Conservation (phyloP, 2,113 vertebrate species). For the Plecturocebus donacophilus region DNA sequence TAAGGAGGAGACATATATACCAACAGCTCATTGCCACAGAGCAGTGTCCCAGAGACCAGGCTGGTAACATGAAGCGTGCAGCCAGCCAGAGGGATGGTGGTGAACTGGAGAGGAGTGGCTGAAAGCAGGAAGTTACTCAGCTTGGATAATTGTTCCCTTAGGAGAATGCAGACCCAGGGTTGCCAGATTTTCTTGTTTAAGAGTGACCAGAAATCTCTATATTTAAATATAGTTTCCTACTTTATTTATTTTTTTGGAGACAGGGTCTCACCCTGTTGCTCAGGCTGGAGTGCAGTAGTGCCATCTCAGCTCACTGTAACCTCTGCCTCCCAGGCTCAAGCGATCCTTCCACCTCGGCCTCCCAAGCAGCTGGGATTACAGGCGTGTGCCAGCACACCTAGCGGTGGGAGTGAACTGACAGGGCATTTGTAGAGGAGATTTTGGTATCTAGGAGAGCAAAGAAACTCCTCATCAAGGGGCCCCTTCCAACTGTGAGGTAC, state of each 20-base stretch:
- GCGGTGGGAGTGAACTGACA: not conserved
- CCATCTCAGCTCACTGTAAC: not conserved
- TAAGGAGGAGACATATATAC: not conserved
- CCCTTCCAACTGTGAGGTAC: not conserved
- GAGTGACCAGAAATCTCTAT: not conserved
- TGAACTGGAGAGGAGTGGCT: not conserved
- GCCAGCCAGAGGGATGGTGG: too few species aligned
- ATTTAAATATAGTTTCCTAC: constrained; percentile 12
- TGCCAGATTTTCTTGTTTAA: constrained; percentile 8
- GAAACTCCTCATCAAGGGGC: not conserved
- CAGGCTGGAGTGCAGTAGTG: not conserved
- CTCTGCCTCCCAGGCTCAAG: rapidly evolving
- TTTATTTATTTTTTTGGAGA: not conserved
- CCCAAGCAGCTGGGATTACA: not conserved
- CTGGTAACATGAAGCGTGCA: not conserved
- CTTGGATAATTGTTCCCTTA: not conserved
- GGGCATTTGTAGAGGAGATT: not conserved
- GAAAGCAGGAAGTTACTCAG: not conserved
- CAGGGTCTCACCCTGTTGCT: not conserved
- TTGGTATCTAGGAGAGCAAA: not conserved
- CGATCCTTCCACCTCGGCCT: not conserved
- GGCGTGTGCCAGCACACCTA: not conserved
- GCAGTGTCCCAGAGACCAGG: not conserved
- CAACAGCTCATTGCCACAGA: not conserved
- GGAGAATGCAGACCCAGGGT: not conserved